These are phyloP conservation scores for Lepidurus packardi DNA, from an alignment of 1,140 invertebrate species.

Conservation along the genomic window DNA sequence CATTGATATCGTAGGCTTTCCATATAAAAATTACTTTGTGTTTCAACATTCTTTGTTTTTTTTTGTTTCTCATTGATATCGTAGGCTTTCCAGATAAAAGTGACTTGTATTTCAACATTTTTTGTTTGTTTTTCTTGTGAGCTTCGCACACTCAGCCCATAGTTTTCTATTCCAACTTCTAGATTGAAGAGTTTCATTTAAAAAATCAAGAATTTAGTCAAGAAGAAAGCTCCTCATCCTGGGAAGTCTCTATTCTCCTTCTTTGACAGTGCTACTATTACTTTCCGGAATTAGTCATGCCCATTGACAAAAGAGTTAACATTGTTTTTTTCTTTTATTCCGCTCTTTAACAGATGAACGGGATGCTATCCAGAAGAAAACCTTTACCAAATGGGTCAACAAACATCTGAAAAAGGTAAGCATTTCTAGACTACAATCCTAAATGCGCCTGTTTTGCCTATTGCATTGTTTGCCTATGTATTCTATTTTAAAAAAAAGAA, in stretches of 20 bases:
- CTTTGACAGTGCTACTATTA: not conserved
- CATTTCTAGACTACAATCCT: conserved; percentile 16
- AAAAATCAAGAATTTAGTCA: not conserved
- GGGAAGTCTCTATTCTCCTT: not conserved
- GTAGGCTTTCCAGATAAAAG: no score
- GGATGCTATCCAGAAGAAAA: conserved; percentile 99
- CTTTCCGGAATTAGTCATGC: not conserved
- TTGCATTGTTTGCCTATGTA: not conserved
- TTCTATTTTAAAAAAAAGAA: not conserved
- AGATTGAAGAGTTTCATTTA: no score
- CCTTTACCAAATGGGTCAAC: conserved; percentile 99
- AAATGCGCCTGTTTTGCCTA: not conserved
- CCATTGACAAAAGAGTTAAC: not conserved
- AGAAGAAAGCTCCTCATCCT: not conserved
- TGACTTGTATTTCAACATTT: no score
- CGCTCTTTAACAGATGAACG: conserved; percentile 81
- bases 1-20: no score
- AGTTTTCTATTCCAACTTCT: no score
- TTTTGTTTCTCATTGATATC: no score
- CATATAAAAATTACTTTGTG: no score
- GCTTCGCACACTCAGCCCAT: no score
- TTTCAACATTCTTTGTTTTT: no score
- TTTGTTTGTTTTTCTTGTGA: no score
- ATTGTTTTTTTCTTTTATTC: conserved; percentile 36
- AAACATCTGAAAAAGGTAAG: conserved; percentile 99